Conservation (phyloP, 1,140 invertebrate species). For the Drosophila micromelanica region DNA sequence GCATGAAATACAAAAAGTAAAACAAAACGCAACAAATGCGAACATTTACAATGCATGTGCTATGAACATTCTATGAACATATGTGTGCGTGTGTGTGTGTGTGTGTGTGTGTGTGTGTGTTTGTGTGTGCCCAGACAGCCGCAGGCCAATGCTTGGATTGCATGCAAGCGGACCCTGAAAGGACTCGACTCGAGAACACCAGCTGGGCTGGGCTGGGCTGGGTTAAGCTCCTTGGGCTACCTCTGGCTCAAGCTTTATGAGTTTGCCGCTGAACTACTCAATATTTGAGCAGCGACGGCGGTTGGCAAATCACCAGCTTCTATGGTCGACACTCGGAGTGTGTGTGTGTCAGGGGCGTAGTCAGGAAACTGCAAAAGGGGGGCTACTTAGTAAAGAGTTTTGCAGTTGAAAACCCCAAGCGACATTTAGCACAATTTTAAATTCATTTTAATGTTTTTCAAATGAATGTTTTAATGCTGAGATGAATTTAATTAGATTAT, state of each 20-base stretch:
- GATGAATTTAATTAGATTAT: too few species aligned
- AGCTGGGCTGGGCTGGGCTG: too few species aligned
- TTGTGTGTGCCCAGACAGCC: slow-evolving; percentile 43
- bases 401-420: too few species aligned
- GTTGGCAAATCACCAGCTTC: slow-evolving; percentile 31
- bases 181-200: slow-evolving; percentile 13
- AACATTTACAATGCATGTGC: slow-evolving; percentile 22
- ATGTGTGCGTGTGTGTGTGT: slow-evolving; percentile 7
- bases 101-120: slow-evolving; percentile 7
- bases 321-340: not conserved
- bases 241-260: slow-evolving; percentile 40
- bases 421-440: too few species aligned
- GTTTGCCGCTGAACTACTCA: slow-evolving; percentile 44
- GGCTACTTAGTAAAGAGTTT: too few species aligned
- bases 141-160: slow-evolving; percentile 64
- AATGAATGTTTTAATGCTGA: too few species aligned
- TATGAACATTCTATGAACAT: slow-evolving; percentile 10
- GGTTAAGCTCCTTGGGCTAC: slow-evolving; percentile 20
- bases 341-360: slow-evolving; percentile 7
- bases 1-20: slow-evolving; percentile 14
- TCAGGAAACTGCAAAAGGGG: too few species aligned
- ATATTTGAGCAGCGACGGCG: slow-evolving; percentile 43
- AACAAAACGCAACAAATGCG: slow-evolving; percentile 31
- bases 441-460: too few species aligned
- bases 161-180: slow-evolving; percentile 65